Evolutionary conservation across 2,113 vertebrate genomes (phyloP).

Genomic region (Amphiprion ocellaris): DNA sequence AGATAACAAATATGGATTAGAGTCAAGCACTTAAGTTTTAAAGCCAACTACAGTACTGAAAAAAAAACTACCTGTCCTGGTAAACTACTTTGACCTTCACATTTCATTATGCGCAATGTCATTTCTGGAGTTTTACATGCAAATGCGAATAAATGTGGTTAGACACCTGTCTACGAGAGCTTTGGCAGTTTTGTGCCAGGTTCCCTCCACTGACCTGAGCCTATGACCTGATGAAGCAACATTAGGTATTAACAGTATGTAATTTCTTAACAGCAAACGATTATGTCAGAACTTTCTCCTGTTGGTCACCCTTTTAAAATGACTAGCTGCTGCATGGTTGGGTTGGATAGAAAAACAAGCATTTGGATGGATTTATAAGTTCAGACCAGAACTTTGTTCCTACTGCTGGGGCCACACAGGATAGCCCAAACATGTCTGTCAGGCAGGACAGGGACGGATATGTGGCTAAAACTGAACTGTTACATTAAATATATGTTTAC

Average conservation of each 20-base stretch:
- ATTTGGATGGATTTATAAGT: constrained; percentile 1
- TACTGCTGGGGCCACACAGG: constrained; percentile 42
- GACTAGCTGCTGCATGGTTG: background rate
- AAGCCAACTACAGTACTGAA: constrained; percentile 4
- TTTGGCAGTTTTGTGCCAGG: background rate
- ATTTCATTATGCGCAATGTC: background rate
- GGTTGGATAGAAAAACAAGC: constrained; percentile 9
- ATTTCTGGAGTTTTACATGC: background rate
- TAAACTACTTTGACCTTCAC: constrained; percentile 11
- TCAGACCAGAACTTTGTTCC: constrained; percentile 20
- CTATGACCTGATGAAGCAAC: background rate
- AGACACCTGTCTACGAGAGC: background rate
- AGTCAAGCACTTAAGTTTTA: background rate
- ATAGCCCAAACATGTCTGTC: constrained; percentile 39
- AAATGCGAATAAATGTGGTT: background rate
- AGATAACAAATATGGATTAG: constrained; percentile 10
- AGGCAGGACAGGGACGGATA: background rate
- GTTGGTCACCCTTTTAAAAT: background rate
- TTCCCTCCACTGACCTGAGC: constrained; percentile 3
- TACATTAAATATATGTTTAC: background rate
- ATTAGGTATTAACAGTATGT: background rate
- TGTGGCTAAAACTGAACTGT: background rate
- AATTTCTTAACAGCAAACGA: constrained; percentile 17
- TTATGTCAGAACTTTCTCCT: background rate
- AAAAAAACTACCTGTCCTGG: background rate